Evolutionary conservation across 2,113 vertebrate genomes (phyloP), one percentile per base, ranked within the genome.

Genomic region (Coturnix japonica): DNA sequence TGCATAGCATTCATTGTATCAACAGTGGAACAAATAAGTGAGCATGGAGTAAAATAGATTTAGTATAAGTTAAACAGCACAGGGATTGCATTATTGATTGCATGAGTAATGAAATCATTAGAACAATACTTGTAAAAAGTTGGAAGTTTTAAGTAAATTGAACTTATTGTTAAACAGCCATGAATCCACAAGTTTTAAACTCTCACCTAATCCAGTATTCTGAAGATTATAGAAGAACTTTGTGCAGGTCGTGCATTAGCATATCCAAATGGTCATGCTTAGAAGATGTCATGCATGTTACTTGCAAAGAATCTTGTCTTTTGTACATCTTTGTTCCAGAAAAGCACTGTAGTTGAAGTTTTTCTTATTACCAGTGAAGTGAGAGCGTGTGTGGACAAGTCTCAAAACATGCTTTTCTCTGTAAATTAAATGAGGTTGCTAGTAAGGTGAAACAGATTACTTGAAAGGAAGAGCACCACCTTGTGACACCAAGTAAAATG

Each of bases 401-500:
- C 17, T 72, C 25, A 77, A 79, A 76, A 60, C 0, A 0, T 80
- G 43, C 60, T 89, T 81, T 84, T 74, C 67, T 39, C 11, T 71
- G 31, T 21, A 31, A 89, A 33, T 47, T 75, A 85, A 85, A 90
- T 60, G 39, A 94, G 83, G 64, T 91, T 17, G 4, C 82, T 93
- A 78, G 73, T 90, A 92, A 92, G 64, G 77, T 89, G 85, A 90
- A 84, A 61, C 18, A 16, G 53, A 44, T 91, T 92, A 70, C 56
- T 86, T 87, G 87, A 79, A 96, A 95, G 89, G 83, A 83, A 95
- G 93, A 95, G 82, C 87, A 82, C 93, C 92, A 95, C 93, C 96
- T 91, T 95, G 77, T 96, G 83, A 93, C 61, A 90, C 25, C 25
- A 90, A 65, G 66, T 74, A 53, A 91, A 93, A 76, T 73, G 33